Evolutionary conservation across 2,888 invertebrate genomes (phyloP).

Genomic region (Cataglyphis albicans): DNA sequence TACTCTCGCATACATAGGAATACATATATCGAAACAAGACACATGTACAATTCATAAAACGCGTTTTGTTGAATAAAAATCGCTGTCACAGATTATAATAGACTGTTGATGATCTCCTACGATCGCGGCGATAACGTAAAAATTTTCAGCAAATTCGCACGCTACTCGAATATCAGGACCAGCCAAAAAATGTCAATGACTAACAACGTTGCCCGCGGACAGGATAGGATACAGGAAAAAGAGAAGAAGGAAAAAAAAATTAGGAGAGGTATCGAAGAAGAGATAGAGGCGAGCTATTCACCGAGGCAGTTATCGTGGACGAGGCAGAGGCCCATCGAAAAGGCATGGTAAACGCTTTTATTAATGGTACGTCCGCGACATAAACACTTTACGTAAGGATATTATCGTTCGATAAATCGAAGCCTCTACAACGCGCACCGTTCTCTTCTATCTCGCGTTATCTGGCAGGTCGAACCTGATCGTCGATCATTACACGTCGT

Average conservation of each 20-base stretch:
- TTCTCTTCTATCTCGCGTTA: conserved; percentile 63
- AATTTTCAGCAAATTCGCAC: conserved; percentile 5
- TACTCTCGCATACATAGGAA: conserved; percentile 9
- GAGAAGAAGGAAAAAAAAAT: not conserved
- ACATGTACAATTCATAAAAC: not conserved
- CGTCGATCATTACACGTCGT: conserved; percentile 77
- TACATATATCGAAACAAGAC: not conserved
- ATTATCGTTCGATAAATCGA: conserved; percentile 84
- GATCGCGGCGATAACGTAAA: not conserved
- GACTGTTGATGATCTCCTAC: not conserved
- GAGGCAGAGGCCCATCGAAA: conserved; percentile 76
- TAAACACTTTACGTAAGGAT: conserved; percentile 84
- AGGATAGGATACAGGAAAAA: not conserved
- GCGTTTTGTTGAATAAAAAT: not conserved
- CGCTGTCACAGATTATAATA: not conserved
- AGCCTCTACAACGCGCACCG: conserved; percentile 72
- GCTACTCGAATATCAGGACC: conserved; percentile 23
- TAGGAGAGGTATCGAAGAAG: conserved; percentile 25
- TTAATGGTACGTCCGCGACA: conserved; percentile 80
- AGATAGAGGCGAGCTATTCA: conserved; percentile 49
- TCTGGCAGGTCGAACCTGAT: conserved; percentile 67
- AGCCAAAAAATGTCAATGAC: conserved; percentile 23
- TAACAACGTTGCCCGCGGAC: conserved; percentile 26
- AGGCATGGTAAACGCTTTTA: conserved; percentile 78
- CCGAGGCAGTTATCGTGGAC: conserved; percentile 70